Base-by-base conservation (phyloP, 2,797 vertebrate species). In the Chelonia mydas region DNA sequence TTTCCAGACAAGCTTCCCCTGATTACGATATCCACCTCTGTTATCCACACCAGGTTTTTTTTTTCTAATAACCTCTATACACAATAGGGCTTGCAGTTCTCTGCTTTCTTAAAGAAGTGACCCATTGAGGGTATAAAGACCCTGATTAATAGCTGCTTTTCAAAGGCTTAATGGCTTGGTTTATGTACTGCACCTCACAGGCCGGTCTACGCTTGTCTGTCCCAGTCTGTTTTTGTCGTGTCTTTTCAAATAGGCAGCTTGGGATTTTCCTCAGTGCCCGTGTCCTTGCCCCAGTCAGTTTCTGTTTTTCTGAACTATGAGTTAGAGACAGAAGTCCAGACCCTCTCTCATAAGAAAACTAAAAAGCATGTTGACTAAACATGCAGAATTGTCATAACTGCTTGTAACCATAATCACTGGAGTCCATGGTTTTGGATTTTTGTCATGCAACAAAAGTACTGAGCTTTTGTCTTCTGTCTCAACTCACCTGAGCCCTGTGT, bases 371-470 rank as follows among this genome's bases (percentile, higher is more conserved):
- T 61, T 61, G 59, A 16, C 15, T 61, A 87, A 49, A n/a, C 74
- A 51, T 84, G 12, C 3, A 78, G 82, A 17, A 25, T 74, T 37
- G 17, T 76, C 7, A 33, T 87, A 72, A 51, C 7, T 76, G 47
- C 4, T 4, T 0, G 11, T 84, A 49, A 45, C 15, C 23, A 72
- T 72, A 6, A 10, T 76, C 0, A 0, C 54, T 87, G 81, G 41
- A 77, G 17, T 45, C 54, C 7, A 15, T 47, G 17, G 3, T 65
- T 86, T 9, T 50, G 31, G 27, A 83, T 68, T 3, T 16, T 59
- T 88, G 51, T 16, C 68, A 12, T 16, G 16, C 55, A 28, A 33
- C 16, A 28, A n/a, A 23, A 85, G 1, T 33, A 27, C 79, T 4
- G 83, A 77, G 10, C 8, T 84, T 54, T 3, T 6, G 33, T 72